Evolutionary conservation across 2,113 vertebrate genomes (phyloP).

Genomic region (Lycaon pictus): DNA sequence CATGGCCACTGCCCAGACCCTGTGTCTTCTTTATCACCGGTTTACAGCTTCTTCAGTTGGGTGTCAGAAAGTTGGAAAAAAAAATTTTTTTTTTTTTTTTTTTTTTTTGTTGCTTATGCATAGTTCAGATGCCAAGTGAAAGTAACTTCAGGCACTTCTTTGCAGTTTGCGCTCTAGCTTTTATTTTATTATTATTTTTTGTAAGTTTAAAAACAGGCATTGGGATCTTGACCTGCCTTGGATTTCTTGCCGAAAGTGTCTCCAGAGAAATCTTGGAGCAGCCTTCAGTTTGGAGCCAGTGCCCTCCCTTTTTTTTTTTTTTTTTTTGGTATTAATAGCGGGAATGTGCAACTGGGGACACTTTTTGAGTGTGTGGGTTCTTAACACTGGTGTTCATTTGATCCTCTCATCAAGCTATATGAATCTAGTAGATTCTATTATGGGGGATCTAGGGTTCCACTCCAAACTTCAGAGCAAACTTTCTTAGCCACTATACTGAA

Average conservation of each 20-base stretch:
- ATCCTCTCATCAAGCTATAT: not conserved
- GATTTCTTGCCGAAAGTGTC: not conserved
- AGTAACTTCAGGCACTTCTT: not conserved
- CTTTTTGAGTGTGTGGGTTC: not conserved
- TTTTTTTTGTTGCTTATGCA: not conserved
- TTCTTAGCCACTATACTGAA: not conserved
- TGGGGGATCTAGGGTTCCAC: not conserved
- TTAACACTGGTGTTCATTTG: not conserved
- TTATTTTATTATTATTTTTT: not conserved
- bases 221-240: not conserved
- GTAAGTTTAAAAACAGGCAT: not conserved
- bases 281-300: not conserved
- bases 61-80: not conserved
- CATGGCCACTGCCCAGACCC: not conserved
- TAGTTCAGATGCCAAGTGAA: not conserved
- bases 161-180: not conserved
- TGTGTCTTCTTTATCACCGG: not conserved
- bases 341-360: not conserved
- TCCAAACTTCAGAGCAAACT: not conserved
- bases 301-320: not conserved
- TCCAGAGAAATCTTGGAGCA: not conserved
- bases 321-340: not conserved
- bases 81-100: not conserved
- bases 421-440: not conserved
- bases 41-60: not conserved